phyloP scores from a whole-genome alignment of 2,888 invertebrate genomes.

The Aphrophora alni region DNA sequence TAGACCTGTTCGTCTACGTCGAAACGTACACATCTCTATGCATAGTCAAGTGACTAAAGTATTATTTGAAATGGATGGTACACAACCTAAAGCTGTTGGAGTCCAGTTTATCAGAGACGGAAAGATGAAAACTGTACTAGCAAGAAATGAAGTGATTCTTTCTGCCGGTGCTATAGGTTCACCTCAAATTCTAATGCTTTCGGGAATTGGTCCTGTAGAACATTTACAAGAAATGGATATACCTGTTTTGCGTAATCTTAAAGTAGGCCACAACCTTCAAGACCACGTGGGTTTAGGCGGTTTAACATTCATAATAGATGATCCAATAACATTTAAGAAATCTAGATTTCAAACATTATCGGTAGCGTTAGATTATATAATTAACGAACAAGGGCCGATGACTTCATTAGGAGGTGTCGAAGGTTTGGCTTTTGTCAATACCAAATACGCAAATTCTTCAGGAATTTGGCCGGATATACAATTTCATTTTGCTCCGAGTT shows the following conservation, averaged over 20 bases:
- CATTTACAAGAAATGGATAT: slow-evolving; percentile 76
- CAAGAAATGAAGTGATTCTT: slow-evolving; percentile 80
- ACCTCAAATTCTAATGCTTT: slow-evolving; percentile 90
- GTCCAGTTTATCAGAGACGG: slow-evolving; percentile 76
- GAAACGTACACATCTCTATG: slow-evolving; percentile 80
- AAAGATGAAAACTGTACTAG: slow-evolving; percentile 69
- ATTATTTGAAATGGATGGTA: slow-evolving; percentile 44
- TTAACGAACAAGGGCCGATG: slow-evolving; percentile 83
- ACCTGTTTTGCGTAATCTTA: slow-evolving; percentile 74
- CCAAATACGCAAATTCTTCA: slow-evolving; percentile 80
- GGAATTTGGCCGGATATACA: slow-evolving; percentile 85
- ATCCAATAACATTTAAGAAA: slow-evolving; percentile 79
- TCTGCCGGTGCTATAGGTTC: slow-evolving; percentile 88
- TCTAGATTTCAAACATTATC: slow-evolving; percentile 77
- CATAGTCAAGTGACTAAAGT: slow-evolving; percentile 76
- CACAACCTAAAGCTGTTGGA: slow-evolving; percentile 71
- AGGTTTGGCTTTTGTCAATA: slow-evolving; percentile 86
- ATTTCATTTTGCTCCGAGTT: slow-evolving; percentile 86
- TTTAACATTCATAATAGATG: slow-evolving; percentile 80
- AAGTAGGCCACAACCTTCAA: slow-evolving; percentile 79
- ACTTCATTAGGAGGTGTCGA: slow-evolving; percentile 83
- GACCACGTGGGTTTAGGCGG: slow-evolving; percentile 90
- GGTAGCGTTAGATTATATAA: slow-evolving; percentile 80
- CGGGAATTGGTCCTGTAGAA: slow-evolving; percentile 83
- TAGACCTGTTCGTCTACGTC: slow-evolving; percentile 76